A percentile compares a stretch with the other conserved stretches of the same genome.
phyloP scores from a whole-genome alignment of 2,113 vertebrate genomes.

The Aphyosemion australe region DNA sequence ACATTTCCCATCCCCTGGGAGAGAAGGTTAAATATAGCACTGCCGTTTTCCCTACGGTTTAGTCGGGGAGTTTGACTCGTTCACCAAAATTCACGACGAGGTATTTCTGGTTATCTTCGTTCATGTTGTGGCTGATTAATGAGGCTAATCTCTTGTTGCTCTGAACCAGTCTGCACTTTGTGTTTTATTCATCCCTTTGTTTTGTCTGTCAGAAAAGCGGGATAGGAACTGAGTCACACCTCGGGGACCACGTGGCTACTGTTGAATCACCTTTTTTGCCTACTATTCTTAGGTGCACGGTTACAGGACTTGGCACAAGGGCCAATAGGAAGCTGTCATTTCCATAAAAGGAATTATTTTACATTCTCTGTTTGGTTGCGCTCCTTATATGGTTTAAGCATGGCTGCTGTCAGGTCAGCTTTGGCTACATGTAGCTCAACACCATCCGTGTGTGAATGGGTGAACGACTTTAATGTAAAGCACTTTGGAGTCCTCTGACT shows the following conservation, averaged over 20 bases:
- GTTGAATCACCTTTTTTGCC: slow-evolving; percentile 50
- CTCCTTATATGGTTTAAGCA: neutral
- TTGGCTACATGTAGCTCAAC: too few species aligned
- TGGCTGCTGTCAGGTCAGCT: too few species aligned
- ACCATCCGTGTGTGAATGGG: too few species aligned
- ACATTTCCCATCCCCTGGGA: slow-evolving; percentile 67
- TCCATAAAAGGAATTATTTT: neutral
- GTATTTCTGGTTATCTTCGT: slow-evolving; percentile 17
- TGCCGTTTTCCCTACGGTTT: slow-evolving; percentile 64
- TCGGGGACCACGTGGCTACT: slow-evolving; percentile 29
- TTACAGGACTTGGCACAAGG: slow-evolving; percentile 47
- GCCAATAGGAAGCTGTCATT: neutral
- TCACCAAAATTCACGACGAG: neutral
- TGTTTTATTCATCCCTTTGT: slow-evolving; percentile 13
- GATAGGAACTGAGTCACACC: slow-evolving; percentile 43
- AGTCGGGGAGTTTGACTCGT: slow-evolving; percentile 42
- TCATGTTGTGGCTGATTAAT: slow-evolving; percentile 1
- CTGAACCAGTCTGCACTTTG: neutral
- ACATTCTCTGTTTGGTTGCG: neutral
- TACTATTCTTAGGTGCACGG: slow-evolving; percentile 55
- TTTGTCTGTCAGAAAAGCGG: slow-evolving; percentile 16
- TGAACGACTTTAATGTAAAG: too few species aligned
- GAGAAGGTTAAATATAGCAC: slow-evolving; percentile 69
- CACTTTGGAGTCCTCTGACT: too few species aligned
- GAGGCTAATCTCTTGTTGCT: slow-evolving; percentile 2